phyloP scores from a whole-genome alignment of 1,140 invertebrate species.

The Platyscapa corneri region DNA sequence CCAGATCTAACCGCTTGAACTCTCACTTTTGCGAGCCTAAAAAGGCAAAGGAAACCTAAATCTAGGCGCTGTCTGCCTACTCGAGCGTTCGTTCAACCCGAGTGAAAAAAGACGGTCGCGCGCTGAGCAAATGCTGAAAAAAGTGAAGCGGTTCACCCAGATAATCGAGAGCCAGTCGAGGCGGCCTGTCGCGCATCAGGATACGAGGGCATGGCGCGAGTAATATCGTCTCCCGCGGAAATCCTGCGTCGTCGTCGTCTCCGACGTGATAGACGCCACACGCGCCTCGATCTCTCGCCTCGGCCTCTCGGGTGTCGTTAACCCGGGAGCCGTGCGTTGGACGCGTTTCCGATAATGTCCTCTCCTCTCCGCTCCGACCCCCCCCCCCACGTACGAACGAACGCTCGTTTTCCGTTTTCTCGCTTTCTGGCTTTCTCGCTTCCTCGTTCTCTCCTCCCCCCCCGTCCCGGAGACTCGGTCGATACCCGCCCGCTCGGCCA shows the following conservation, averaged over 20 bases:
- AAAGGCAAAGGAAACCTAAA: constrained; percentile 8
- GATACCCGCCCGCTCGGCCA: neutral
- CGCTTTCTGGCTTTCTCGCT: constrained; percentile 45
- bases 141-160: neutral
- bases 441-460: too few species aligned
- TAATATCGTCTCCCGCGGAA: constrained; percentile 38
- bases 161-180: neutral
- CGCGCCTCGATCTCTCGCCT: neutral
- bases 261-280: constrained; percentile 15
- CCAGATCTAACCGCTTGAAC: neutral
- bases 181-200: constrained; percentile 22
- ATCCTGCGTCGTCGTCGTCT: constrained; percentile 35
- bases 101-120: neutral
- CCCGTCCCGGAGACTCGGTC: neutral
- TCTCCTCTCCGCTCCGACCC: too few species aligned
- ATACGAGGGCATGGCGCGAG: neutral
- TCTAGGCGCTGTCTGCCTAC: neutral
- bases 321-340: constrained; percentile 24
- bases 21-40: neutral
- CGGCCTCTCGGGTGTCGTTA: constrained; percentile 35
- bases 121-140: neutral
- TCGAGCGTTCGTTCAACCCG: neutral
- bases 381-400: neutral
- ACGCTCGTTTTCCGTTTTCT: neutral
- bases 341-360: constrained; percentile 35